These are phyloP conservation scores for Halocaridina rubra DNA, from an alignment of 2,888 invertebrate genomes.

Conservation along the genomic window DNA sequence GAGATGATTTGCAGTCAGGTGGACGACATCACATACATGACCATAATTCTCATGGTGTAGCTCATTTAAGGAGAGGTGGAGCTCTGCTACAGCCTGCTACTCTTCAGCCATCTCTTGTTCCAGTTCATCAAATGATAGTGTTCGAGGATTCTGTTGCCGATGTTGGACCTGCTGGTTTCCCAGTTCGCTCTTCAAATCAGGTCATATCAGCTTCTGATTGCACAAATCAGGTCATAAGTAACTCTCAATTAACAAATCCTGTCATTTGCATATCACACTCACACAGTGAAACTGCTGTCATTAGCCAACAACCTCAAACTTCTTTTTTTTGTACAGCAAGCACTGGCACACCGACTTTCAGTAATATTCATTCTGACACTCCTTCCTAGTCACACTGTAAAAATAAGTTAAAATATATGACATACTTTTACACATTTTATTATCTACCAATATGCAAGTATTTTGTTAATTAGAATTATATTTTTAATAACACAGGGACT, in stretches of 20 bases:
- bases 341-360: too few relatives aligned
- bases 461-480: too few relatives aligned
- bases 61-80: slow-evolving; percentile 2
- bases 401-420: too few relatives aligned
- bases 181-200: slow-evolving; percentile 20
- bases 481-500: too few relatives aligned
- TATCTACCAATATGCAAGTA: too few relatives aligned
- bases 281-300: slow-evolving; percentile 14
- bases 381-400: too few relatives aligned
- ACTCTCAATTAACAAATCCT: slow-evolving; percentile 18
- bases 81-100: slow-evolving; percentile 19
- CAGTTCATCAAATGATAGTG: slow-evolving; percentile 48
- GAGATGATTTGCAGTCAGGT: not conserved
- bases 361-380: too few relatives aligned
- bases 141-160: slow-evolving; percentile 35
- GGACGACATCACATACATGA: not conserved
- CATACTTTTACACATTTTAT: too few relatives aligned
- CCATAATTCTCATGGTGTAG: not conserved
- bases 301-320: not conserved
- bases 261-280: slow-evolving; percentile 41
- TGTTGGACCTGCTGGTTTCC: slow-evolving; percentile 21
- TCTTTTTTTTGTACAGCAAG: too few relatives aligned
- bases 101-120: slow-evolving; percentile 25
- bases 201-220: slow-evolving; percentile 30
- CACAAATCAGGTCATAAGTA: slow-evolving; percentile 26